Base-by-base conservation (phyloP, 1,140 invertebrate species). In the Pseudomyrmex gracilis region DNA sequence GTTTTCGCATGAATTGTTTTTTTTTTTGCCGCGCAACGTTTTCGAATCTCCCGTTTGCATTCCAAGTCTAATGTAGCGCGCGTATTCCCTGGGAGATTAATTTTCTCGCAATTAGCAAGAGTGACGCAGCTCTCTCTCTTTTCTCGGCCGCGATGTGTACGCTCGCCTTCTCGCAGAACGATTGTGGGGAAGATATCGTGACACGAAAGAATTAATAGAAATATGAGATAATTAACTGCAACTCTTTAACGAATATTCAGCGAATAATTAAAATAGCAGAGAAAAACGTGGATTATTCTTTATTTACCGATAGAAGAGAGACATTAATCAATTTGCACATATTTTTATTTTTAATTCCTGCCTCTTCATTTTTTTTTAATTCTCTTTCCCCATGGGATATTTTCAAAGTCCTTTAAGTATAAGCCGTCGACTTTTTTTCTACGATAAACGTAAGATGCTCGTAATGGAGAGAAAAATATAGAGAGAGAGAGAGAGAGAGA, bases 81-180 rank as follows among this genome's bases (percentile, higher is more conserved):
- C 7, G 49, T 82, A 76, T 82, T 82, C 43, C 76, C 76, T 58
- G 20, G 8, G 76, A 71, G 45, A 80, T 82, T 82, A 82, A 82
- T 82, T 82, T 82, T 63, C 70, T 74, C 24, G 47, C 57, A 82
- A 73, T 80, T 80, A 80, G 43, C 17, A 66, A 71, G 53, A 80
- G 66, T 80, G 51, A 80, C 55, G 34, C 67, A 34, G 45, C 20
- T 61, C n/a, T 74, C 12, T 24, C 22, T 51, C 12, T 51, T 10
- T 34, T 0, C 34, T 5, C 34, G 34, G 34, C 17, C 24, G 22
- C 58, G 55, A 55, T 67, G 20, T 57, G 34, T 51, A 77, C 67
- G 73, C 17, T 8, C 2, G 61, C 43, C 43, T 47, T 77, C 47
- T 77, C 73, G 22, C n/a, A 67, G 51, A 53, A 20, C 53, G 34